These are phyloP conservation scores for Dolichopus griseipennis DNA, from an alignment of 2,888 invertebrate species.

Conservation along the genomic window DNA sequence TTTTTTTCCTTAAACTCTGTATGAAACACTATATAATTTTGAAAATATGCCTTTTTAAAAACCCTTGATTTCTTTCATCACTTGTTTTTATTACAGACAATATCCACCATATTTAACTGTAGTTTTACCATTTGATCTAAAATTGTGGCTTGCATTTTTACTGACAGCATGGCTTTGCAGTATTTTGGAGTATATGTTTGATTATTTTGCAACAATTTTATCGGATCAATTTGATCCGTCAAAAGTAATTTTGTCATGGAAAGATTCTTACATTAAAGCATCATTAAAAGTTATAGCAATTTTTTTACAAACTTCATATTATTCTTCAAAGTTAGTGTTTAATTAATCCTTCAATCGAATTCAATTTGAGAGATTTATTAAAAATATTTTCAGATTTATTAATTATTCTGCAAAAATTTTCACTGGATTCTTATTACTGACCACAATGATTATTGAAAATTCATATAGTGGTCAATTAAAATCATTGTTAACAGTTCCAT, in stretches of 20 bases:
- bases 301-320: conserved; percentile 38
- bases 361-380: neutral
- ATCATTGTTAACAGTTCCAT: conserved; percentile 36
- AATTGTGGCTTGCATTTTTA: neutral
- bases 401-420: conserved; percentile 33
- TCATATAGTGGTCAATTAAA: conserved; percentile 40
- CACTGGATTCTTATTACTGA: conserved; percentile 33
- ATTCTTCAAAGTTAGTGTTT: conserved; percentile 27
- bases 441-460: conserved; percentile 38
- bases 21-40: no score
- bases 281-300: conserved; percentile 33
- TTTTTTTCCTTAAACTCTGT: no score
- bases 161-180: neutral
- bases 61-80: no score
- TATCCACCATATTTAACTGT: neutral
- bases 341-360: no score
- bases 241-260: neutral
- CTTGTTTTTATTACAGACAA: neutral
- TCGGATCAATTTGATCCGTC: neutral
- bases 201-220: neutral
- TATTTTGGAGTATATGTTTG: neutral
- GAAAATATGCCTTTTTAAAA: no score
- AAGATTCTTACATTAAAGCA: neutral
- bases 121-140: neutral
- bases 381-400: conserved; percentile 25